Base-by-base conservation (phyloP, 35 echinoderm and acorn worm species). In the Strongylocentrotus purpuratus region DNA sequence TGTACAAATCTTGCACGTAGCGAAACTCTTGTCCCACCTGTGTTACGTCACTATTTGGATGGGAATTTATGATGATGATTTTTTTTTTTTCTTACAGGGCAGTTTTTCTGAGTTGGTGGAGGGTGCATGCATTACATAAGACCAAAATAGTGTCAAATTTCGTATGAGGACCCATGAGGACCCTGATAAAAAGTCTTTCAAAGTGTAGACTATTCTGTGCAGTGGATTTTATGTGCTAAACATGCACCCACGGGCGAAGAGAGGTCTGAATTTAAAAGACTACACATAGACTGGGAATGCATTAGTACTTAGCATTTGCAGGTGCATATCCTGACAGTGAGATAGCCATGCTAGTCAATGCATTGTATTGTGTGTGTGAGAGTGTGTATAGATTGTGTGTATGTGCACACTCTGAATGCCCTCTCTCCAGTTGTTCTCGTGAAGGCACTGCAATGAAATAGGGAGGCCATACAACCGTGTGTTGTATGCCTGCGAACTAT, bases 301-400 rank as follows among this genome's bases (percentile, higher is more conserved):
- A 78, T n/a, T n/a, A 78, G 65, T 78, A 28, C 65, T 78, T 78
- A 28, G 65, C 28, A 78, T 78, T 55, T 78, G 65, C 65, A 78
- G 65, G 20, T 78, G 65, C 65, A 78, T 78, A 78, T 78, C 65
- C 65, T 78, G 65, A n/a, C 65, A 78, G 65, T 78, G 65, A 78
- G 65, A 78, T 78, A 28, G 65, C 65, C 20, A 78, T 78, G 20
- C 65, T n/a, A 78, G 65, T 78, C 22, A n/a, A 78, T 78, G 65
- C 65, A 78, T 78, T 28, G 65, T 70, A 28, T 7, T 25, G 61
- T 70, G 61, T 78, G 65, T 71, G 61, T 71, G 17, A 5, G 18
- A 25, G 61, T 71, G 22, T 78, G 65, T 28, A n/a, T 41, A n/a
- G 65, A 28, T 78, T n/a, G 65, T 78, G 65, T 78, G 65, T 78